phyloP scores from a whole-genome alignment of 1,140 invertebrate species.

The Drosophila leontia region DNA sequence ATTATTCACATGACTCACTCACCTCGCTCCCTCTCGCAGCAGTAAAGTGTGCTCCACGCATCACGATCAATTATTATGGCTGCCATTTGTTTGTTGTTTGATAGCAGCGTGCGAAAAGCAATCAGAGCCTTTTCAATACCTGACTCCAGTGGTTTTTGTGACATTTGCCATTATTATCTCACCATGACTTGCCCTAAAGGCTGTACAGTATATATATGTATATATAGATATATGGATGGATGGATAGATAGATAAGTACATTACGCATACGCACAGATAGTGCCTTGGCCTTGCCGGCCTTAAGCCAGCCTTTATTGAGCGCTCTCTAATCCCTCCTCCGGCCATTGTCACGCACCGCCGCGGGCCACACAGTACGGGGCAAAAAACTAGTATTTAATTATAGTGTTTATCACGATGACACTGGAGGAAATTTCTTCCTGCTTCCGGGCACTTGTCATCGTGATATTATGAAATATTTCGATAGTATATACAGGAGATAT shows the following conservation, averaged over 20 bases:
- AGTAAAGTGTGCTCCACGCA: conserved; percentile 14
- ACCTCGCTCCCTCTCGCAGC: not conserved
- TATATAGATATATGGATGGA: not conserved
- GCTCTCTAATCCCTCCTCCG: conserved; percentile 25
- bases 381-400: conserved; percentile 1
- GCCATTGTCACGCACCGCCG: conserved; percentile 34
- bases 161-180: conserved; percentile 52
- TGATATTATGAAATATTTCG: not conserved
- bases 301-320: conserved; percentile 34
- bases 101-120: conserved; percentile 36
- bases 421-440: not conserved
- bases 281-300: conserved; percentile 31
- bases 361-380: conserved; percentile 4
- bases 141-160: conserved; percentile 10
- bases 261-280: conserved; percentile 45
- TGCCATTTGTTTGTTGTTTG: conserved; percentile 30
- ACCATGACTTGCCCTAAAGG: conserved; percentile 31
- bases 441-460: not conserved
- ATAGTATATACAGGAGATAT: not conserved
- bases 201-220: not conserved
- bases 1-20: conserved; percentile 50
- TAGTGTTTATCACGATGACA: conserved; percentile 6
- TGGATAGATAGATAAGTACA: conserved; percentile 16
- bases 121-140: conserved; percentile 34
- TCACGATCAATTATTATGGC: conserved; percentile 54